phyloP scores from a whole-genome alignment of 2,797 vertebrate genomes.

The Varecia variegata region DNA sequence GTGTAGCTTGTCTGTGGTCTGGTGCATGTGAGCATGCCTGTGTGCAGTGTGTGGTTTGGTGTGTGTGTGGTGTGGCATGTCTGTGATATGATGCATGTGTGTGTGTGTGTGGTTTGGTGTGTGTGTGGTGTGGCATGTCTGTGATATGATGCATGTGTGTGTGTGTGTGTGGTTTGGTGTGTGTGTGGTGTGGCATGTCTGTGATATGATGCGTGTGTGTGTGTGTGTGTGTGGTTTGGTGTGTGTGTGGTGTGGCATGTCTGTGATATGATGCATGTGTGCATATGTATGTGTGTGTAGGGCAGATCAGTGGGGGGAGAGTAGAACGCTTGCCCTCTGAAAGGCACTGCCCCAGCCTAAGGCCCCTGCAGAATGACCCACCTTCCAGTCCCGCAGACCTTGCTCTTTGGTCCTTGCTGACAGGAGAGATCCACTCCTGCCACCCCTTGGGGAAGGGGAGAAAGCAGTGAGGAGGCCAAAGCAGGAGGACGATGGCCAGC shows the following conservation, averaged over 20 bases:
- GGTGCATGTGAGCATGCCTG: too few relatives aligned
- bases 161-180: too few relatives aligned
- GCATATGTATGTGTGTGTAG: not conserved
- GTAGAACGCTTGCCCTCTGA: rapidly evolving
- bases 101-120: too few relatives aligned
- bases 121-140: not conserved
- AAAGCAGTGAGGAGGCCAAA: not conserved
- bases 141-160: not conserved
- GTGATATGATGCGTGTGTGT: not conserved
- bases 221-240: not conserved
- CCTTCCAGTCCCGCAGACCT: not conserved
- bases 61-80: not conserved
- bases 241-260: not conserved
- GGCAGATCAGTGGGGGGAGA: not conserved
- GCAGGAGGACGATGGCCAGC: not conserved
- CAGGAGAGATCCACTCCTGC: not conserved
- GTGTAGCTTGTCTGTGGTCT: not conserved
- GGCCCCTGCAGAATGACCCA: not conserved
- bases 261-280: not conserved
- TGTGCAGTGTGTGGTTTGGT: not conserved
- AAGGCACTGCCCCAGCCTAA: not conserved
- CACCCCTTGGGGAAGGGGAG: rapidly evolving
- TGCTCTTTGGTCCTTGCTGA: not conserved
- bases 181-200: not conserved
- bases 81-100: too few relatives aligned